phyloP scores from a whole-genome alignment of 1,140 invertebrate genomes.

The Uloborus diversus region DNA sequence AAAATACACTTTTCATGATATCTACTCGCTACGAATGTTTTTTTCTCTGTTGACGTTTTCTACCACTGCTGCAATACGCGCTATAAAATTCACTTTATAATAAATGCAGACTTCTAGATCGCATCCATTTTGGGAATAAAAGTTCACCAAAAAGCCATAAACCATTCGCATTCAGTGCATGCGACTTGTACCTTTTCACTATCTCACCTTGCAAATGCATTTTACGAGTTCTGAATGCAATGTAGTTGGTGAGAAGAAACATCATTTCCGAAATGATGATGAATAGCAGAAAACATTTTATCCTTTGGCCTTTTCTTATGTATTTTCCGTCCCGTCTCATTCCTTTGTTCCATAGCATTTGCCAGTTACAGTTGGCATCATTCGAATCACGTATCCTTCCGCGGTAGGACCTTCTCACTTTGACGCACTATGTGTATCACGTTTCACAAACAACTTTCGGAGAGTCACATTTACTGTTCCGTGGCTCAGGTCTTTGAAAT shows the following conservation, averaged over 20 bases:
- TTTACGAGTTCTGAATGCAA: constrained; percentile 22
- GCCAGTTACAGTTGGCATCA: not conserved
- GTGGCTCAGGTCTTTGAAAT: constrained; percentile 3
- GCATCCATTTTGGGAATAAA: too few species aligned
- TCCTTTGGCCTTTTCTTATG: constrained; percentile 10
- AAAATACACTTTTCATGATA: too few species aligned
- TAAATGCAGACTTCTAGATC: too few species aligned
- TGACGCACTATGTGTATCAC: constrained; percentile 27
- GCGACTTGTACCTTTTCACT: not conserved
- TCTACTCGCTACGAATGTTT: too few species aligned
- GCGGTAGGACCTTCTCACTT: constrained; percentile 32
- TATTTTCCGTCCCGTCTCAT: constrained; percentile 1
- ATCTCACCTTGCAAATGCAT: not conserved
- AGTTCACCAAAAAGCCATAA: too few species aligned
- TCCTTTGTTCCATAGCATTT: constrained; percentile 26
- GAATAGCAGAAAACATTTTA: constrained; percentile 42
- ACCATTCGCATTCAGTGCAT: too few species aligned
- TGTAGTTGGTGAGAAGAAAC: constrained; percentile 18
- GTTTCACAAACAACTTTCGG: constrained; percentile 40
- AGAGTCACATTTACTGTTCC: constrained; percentile 7
- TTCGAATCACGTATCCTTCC: constrained; percentile 39
- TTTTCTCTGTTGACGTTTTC: too few species aligned
- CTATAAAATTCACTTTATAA: too few species aligned
- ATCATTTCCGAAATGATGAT: constrained; percentile 42
- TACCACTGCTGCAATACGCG: too few species aligned